These are phyloP conservation scores for Perca schrenkii DNA, from an alignment of 2,113 vertebrate genomes.

Conservation along the genomic window DNA sequence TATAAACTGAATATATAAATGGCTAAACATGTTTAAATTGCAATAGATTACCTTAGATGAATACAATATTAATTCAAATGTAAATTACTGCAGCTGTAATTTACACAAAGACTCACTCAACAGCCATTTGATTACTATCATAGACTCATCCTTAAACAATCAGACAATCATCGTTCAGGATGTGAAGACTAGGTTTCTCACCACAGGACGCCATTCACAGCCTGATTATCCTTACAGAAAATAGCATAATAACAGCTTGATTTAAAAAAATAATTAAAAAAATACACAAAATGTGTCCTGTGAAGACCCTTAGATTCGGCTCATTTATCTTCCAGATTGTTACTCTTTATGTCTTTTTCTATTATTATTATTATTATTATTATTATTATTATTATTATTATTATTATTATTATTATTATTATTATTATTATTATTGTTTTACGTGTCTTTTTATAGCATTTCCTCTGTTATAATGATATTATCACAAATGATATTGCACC, in stretches of 20 bases:
- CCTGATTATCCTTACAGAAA: slow-evolving; percentile 28
- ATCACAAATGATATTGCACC: background rate
- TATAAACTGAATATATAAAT: background rate
- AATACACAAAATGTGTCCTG: background rate
- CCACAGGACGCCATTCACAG: slow-evolving; percentile 41
- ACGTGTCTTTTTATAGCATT: background rate
- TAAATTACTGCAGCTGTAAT: background rate
- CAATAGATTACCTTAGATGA: background rate
- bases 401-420: background rate
- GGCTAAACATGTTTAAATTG: background rate
- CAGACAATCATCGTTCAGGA: slow-evolving; percentile 47
- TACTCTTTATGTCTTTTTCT: background rate
- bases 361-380: background rate
- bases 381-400: background rate
- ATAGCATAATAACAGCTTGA: slow-evolving; percentile 5
- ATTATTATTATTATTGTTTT: background rate
- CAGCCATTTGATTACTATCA: slow-evolving; percentile 32
- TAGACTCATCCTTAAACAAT: slow-evolving; percentile 11
- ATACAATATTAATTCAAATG: background rate
- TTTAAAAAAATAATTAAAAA: background rate
- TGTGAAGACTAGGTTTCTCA: slow-evolving; percentile 42
- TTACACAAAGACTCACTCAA: slow-evolving; percentile 5
- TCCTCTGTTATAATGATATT: background rate
- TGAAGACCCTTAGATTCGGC: background rate
- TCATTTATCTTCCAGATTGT: background rate